These are phyloP conservation scores for Eriosoma lanigerum DNA, from an alignment of 1,140 invertebrate genomes.

Conservation along the genomic window DNA sequence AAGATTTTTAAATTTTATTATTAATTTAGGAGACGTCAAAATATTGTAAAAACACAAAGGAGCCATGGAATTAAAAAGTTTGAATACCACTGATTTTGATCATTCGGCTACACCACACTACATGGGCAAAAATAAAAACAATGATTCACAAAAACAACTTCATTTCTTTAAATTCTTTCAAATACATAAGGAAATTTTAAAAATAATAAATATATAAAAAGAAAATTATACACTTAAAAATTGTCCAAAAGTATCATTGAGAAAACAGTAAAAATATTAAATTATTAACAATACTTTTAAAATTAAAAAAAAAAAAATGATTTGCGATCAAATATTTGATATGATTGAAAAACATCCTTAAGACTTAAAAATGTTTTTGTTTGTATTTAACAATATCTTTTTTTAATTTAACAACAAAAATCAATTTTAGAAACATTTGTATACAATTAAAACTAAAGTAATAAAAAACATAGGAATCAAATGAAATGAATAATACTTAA, in stretches of 20 bases:
- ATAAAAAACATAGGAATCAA: slow-evolving; percentile 19
- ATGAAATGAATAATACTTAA: slow-evolving; percentile 3
- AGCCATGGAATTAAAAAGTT: no score
- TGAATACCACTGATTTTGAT: no score
- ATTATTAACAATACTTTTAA: neutral
- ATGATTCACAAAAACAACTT: no score
- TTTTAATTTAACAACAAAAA: neutral
- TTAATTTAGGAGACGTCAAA: no score
- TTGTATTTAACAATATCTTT: neutral
- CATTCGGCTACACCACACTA: neutral
- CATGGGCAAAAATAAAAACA: neutral
- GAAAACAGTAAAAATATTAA: neutral
- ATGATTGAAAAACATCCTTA: slow-evolving; percentile 12
- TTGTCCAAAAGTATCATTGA: slow-evolving; percentile 7
- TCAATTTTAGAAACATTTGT: neutral
- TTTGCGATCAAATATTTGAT: neutral
- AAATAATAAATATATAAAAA: slow-evolving; percentile 11
- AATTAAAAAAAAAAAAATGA: neutral
- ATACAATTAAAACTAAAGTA: neutral
- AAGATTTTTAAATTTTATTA: no score
- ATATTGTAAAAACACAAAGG: no score
- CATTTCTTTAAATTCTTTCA: neutral
- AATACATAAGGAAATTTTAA: neutral
- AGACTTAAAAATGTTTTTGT: neutral
- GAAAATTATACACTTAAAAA: neutral